Percentiles rank a stretch among this genome's conserved stretches.
phyloP scores from a whole-genome alignment of 2,113 vertebrate species.

The Oxygymnocypris stewartii region DNA sequence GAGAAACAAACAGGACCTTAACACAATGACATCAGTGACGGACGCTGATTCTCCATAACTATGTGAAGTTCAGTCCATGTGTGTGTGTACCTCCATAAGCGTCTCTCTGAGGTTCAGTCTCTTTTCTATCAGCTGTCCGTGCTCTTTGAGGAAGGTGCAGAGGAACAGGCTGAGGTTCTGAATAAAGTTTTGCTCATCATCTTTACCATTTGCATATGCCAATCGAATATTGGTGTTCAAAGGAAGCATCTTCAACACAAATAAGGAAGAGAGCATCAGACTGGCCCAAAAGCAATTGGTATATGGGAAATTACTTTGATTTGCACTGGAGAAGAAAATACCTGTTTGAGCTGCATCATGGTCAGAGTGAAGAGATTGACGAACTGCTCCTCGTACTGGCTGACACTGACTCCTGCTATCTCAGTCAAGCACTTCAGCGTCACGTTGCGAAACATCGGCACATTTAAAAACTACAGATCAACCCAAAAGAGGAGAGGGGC shows the following conservation, averaged over 20 bases:
- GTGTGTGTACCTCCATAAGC: slow-evolving; percentile 88
- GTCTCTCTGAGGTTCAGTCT: slow-evolving; percentile 94
- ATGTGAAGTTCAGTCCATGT: background rate
- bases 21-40: background rate
- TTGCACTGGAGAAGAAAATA: slow-evolving; percentile 57
- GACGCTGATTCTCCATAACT: background rate
- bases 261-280: background rate
- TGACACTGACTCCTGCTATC: slow-evolving; percentile 97
- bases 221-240: slow-evolving; percentile 97
- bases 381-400: slow-evolving; percentile 98
- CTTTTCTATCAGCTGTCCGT: slow-evolving; percentile 96
- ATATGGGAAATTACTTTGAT: background rate
- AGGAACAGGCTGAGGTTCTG: slow-evolving; percentile 99
- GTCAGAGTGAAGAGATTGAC: slow-evolving; percentile 96
- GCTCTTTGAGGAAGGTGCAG: slow-evolving; percentile 98
- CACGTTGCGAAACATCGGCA: slow-evolving; percentile 99
- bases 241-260: slow-evolving; percentile 87
- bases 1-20: background rate
- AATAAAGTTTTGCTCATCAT: slow-evolving; percentile 99
- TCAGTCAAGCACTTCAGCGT: slow-evolving; percentile 99
- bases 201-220: slow-evolving; percentile 95
- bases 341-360: slow-evolving; percentile 99
- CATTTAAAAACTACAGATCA: slow-evolving; percentile 88
- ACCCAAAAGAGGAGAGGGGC: background rate
- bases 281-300: background rate